Evolutionary conservation across 2,113 vertebrate species (phyloP).

Genomic region (Labeo rohita): DNA sequence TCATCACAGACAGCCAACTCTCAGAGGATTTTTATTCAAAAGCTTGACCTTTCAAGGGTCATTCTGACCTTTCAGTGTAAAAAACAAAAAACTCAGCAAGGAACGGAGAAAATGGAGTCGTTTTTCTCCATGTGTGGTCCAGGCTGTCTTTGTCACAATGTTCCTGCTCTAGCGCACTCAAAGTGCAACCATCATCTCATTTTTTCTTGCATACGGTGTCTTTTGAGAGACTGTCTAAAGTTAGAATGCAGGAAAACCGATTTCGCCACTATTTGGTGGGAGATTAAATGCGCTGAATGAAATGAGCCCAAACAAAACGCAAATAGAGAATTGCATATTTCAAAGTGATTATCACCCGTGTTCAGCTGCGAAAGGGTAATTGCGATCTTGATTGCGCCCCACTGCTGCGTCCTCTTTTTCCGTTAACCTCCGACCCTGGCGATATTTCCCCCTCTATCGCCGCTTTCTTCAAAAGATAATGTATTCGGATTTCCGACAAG

Average conservation of each 20-base stretch:
- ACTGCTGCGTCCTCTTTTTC: conserved; percentile 39
- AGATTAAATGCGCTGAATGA: conserved; percentile 50
- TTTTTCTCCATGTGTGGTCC: not conserved
- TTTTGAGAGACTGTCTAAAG: conserved; percentile 12
- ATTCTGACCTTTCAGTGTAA: conserved; percentile 11
- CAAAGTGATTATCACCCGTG: conserved; percentile 46
- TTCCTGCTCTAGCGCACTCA: not conserved
- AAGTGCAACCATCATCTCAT: not conserved
- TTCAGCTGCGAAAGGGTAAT: conserved; percentile 54
- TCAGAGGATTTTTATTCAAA: not conserved
- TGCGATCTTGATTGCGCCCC: conserved; percentile 56
- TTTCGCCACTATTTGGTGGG: conserved; percentile 38
- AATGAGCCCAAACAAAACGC: conserved; percentile 51
- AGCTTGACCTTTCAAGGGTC: not conserved
- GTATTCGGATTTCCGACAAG: conserved; percentile 79
- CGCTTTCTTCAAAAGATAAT: conserved; percentile 67
- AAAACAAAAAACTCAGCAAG: not conserved
- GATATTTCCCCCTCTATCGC: conserved; percentile 50
- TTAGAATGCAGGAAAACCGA: conserved; percentile 13
- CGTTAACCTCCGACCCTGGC: conserved; percentile 49
- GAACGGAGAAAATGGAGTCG: not conserved
- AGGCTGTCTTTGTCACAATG: not conserved
- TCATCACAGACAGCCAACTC: not conserved
- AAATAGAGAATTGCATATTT: conserved; percentile 52
- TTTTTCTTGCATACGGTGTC: not conserved